These are phyloP conservation scores for Erythrolamprus reginae DNA, from an alignment of 2,113 vertebrate species.

Conservation along the genomic window DNA sequence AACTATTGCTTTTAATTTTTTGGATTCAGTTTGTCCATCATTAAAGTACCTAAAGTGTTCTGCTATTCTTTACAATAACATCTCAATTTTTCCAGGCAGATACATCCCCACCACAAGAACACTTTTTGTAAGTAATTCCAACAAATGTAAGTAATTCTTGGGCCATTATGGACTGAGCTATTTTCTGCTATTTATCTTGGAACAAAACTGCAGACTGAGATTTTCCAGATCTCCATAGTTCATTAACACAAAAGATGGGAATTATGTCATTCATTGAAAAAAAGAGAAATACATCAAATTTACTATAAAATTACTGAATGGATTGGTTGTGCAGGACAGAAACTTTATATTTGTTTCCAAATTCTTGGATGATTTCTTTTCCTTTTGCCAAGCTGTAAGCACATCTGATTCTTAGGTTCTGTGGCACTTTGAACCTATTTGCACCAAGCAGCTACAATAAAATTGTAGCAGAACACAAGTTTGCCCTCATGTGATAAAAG, in stretches of 20 bases:
- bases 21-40: slow-evolving; percentile 1
- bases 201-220: slow-evolving; percentile 20
- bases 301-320: slow-evolving; percentile 19
- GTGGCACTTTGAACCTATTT: background rate
- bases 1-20: background rate
- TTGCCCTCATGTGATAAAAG: background rate
- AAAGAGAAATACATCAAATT: slow-evolving; percentile 7
- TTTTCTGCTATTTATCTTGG: slow-evolving; percentile 45
- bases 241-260: slow-evolving; percentile 33
- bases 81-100: background rate
- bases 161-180: slow-evolving; percentile 17
- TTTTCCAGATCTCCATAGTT: slow-evolving; percentile 38
- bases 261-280: slow-evolving; percentile 23
- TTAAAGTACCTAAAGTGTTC: background rate
- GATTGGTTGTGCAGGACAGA: background rate
- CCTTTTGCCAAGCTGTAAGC: background rate
- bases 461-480: background rate
- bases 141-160: slow-evolving; percentile 38
- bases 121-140: slow-evolving; percentile 14
- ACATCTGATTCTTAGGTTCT: background rate
- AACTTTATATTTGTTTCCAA: background rate
- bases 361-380: background rate
- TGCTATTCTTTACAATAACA: background rate
- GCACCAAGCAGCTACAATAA: background rate
- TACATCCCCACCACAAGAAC: background rate